These are phyloP conservation scores for Euura lappo DNA, from an alignment of 1,140 invertebrate species.

Conservation along the genomic window DNA sequence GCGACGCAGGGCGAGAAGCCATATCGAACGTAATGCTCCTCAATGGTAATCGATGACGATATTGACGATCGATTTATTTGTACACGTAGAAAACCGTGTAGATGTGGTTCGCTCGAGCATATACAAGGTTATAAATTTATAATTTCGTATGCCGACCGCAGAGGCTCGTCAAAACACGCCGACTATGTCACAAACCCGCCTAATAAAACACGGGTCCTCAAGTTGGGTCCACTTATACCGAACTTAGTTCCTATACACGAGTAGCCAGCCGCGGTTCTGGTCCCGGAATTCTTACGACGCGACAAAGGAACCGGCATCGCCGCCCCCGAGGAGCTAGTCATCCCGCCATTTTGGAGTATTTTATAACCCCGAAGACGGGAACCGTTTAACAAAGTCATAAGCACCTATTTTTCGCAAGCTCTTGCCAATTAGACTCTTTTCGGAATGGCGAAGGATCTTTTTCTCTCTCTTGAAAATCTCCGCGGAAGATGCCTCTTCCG, in stretches of 20 bases:
- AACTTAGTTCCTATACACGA: constrained; percentile 14
- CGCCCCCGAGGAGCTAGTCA: not conserved
- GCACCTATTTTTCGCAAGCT: too few relatives aligned
- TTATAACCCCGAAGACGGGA: not conserved
- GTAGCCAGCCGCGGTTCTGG: constrained; percentile 10
- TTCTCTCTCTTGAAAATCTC: too few relatives aligned
- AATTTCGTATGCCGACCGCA: constrained; percentile 22
- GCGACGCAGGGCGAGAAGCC: too few relatives aligned
- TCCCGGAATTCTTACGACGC: constrained; percentile 14
- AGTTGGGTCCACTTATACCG: constrained; percentile 40
- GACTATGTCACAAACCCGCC: constrained; percentile 18
- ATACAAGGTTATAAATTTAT: not conserved
- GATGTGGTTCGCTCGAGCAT: not conserved
- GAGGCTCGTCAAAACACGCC: constrained; percentile 20
- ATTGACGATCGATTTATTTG: too few relatives aligned
- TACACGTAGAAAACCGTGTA: too few relatives aligned
- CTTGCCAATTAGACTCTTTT: too few relatives aligned
- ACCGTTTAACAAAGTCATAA: not conserved
- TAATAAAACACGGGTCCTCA: constrained; percentile 25
- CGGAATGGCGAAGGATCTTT: too few relatives aligned
- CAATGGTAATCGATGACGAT: too few relatives aligned
- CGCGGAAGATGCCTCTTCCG: too few relatives aligned
- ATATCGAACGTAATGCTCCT: too few relatives aligned
- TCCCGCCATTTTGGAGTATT: constrained; percentile 38
- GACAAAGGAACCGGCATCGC: constrained; percentile 37